Percentiles rank a stretch among this genome's conserved stretches.
Conservation (phyloP, 1,140 invertebrate genomes). For the Chionoecetes opilio region DNA sequence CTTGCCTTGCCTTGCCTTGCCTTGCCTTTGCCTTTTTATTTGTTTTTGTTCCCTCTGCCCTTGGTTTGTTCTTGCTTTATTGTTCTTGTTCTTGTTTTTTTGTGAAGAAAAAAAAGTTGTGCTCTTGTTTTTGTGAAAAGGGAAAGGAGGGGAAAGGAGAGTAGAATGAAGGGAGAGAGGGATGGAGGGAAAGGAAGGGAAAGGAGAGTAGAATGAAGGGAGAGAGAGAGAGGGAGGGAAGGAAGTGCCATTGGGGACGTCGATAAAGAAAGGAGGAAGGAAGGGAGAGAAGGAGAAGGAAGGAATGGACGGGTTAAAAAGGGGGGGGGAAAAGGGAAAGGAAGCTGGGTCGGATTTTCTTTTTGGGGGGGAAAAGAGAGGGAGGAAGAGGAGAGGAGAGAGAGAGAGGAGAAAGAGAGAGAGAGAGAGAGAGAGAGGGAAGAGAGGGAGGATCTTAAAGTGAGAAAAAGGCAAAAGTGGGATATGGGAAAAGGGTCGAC, state of each 20-base stretch:
- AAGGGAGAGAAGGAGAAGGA: background rate
- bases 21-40: too few relatives aligned
- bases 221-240: too few relatives aligned
- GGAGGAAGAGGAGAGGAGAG: background rate
- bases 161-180: too few relatives aligned
- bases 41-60: too few relatives aligned
- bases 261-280: too few relatives aligned
- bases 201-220: too few relatives aligned
- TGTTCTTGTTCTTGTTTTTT: background rate
- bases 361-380: background rate
- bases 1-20: background rate
- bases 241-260: too few relatives aligned
- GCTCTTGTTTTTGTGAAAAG: too few relatives aligned
- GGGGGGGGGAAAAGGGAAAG: background rate
- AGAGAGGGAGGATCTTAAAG: background rate
- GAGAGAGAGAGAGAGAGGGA: conserved; percentile 25
- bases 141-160: too few relatives aligned
- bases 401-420: conserved; percentile 3
- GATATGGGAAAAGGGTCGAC: background rate
- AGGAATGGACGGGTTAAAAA: too few relatives aligned
- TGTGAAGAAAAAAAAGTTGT: background rate
- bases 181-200: too few relatives aligned
- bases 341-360: too few relatives aligned
- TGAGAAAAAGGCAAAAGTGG: background rate
- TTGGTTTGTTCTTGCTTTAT: background rate